A percentile compares a stretch with the other conserved stretches of the same genome.
Conservation (phyloP, 92 coral and sea anemone genomes). For the Zoanthus sansibaricus region DNA sequence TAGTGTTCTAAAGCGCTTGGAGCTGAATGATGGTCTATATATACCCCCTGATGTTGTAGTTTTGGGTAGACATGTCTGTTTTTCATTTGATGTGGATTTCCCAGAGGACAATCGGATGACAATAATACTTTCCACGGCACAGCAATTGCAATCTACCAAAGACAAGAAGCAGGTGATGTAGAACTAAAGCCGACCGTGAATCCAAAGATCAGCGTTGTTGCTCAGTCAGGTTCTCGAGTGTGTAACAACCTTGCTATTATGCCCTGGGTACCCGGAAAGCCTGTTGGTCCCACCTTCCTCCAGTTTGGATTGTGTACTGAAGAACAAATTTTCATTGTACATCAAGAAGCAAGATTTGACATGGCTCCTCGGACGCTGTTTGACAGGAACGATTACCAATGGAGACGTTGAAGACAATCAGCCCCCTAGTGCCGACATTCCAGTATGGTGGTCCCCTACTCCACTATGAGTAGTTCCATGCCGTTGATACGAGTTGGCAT, state of each 20-base stretch:
- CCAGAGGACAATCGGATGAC: conserved; percentile 70
- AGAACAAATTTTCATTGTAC: conserved; percentile 8
- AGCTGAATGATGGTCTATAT: conserved; percentile 59
- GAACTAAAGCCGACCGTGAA: conserved; percentile 51
- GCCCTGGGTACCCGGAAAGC: conserved; percentile 50
- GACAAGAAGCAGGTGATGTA: conserved; percentile 47
- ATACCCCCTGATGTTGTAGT: conserved; percentile 63
- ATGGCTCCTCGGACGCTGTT: no score
- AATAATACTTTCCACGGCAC: conserved; percentile 59
- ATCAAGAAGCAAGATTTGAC: no score
- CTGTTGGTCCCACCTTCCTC: conserved; percentile 54
- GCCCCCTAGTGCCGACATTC: no score
- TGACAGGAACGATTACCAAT: conserved; percentile 24
- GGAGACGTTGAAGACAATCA: no score
- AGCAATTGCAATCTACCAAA: conserved; percentile 70
- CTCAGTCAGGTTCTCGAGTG: conserved; percentile 60
- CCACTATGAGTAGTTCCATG: no score
- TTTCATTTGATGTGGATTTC: conserved; percentile 66
- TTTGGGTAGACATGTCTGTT: conserved; percentile 55
- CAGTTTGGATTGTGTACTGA: conserved; percentile 51
- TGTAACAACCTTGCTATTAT: conserved; percentile 51
- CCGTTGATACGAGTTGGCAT: no score
- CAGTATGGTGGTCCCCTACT: no score
- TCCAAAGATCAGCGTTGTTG: conserved; percentile 29
- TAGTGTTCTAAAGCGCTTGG: conserved; percentile 58